Evolutionary conservation across 2,888 invertebrate species (phyloP).

Genomic region (Andrena camellia): DNA sequence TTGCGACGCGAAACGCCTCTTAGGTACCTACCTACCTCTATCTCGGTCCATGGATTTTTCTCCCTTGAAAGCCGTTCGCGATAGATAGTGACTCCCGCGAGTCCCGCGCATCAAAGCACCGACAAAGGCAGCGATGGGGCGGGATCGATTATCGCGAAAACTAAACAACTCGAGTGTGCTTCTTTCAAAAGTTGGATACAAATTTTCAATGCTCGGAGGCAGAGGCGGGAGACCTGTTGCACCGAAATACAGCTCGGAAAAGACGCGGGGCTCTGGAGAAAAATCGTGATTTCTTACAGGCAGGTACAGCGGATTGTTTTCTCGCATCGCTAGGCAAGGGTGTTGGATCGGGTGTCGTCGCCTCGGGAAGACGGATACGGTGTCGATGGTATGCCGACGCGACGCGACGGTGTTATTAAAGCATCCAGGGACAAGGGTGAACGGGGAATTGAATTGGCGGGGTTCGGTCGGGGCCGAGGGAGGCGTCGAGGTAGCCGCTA

Average conservation of each 20-base stretch:
- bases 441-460: conserved; percentile 38
- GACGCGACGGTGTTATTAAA: conserved; percentile 23
- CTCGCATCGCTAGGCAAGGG: background rate
- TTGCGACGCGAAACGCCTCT: conserved; percentile 8
- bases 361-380: background rate
- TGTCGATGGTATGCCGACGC: background rate
- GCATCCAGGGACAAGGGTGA: background rate
- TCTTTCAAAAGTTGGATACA: background rate
- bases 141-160: conserved; percentile 35
- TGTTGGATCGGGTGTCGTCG: background rate
- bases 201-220: conserved; percentile 10
- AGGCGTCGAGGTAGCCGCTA: conserved; percentile 20
- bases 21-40: background rate
- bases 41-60: conserved; percentile 6
- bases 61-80: background rate
- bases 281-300: background rate
- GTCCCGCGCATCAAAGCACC: background rate
- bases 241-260: conserved; percentile 6
- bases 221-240: conserved; percentile 44
- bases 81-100: background rate
- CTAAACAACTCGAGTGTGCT: conserved; percentile 10
- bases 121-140: background rate
- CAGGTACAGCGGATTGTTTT: background rate
- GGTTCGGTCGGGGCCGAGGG: conserved; percentile 18
- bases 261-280: background rate